Base-by-base conservation (phyloP, 1,140 invertebrate genomes). In the Lerema accius region DNA sequence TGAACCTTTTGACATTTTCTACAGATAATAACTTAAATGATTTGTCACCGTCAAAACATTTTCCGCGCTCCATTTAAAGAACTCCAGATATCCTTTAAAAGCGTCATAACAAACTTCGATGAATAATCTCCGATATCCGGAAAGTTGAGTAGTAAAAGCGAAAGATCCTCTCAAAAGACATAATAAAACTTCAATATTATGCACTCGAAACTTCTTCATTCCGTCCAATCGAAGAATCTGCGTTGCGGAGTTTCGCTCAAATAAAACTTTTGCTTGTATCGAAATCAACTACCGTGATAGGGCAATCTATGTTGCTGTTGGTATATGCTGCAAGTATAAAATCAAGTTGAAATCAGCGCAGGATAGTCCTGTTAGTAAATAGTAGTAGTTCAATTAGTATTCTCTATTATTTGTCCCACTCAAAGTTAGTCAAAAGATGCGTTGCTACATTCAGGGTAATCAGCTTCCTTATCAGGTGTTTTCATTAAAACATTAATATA, bases 181-280 rank as follows among this genome's bases (percentile, higher is more conserved):
- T 55, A 42, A 55, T 55, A 55, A 62, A 66, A 69, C 63, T 65
- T 68, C 37, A 64, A 66, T 66, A 66, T 69, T 73, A 73, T 73
- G 58, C 70, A 61, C 61, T 61, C 35, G 39, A 63, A 73, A 73
- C 49, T 73, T 72, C 43, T 11, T 43, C 62, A 67, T 64, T 48
- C 42, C 46, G 60, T 62, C 56, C 48, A 59, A 64, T 16, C 61
- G 48, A 40, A 68, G 58, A 64, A 42, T 65, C 45, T 50, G 6
- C 13, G 48, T 26, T 51, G 32, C 46, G 59, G 69, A 59, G 42
- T 65, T 56, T 14, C 53, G 64, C 58, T 61, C 45, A 56, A 69
- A 61, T 64, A 64, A 69, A 69, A 63, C 56, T 66, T 19, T 14
- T 32, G 37, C 37, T 39, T 64, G 66, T 69, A 72, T 69, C 46